Evolutionary conservation across 2,888 invertebrate genomes (phyloP), one percentile per base, ranked within the genome.

Genomic region (Dorcus hopei): DNA sequence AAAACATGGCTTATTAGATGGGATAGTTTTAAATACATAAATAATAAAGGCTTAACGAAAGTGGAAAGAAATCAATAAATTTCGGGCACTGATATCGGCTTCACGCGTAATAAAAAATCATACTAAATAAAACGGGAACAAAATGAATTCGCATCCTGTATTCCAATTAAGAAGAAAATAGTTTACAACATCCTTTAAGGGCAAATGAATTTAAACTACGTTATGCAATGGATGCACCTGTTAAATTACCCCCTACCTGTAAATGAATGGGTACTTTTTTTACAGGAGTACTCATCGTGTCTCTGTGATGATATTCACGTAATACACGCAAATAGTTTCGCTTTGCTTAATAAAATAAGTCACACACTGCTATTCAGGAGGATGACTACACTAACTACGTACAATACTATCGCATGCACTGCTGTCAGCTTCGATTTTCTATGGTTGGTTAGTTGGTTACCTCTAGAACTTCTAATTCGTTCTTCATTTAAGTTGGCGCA

Each of bases 191-290:
- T 45, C 45, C 45, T 11, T 9, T 19, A 19, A 45, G 19, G 45
- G 45, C 23, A 45, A 19, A 45, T 45, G 45, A 19, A 45, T 45
- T 19, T 11, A 45, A 45, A 9, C 38, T 50, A 47, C 45, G 54
- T 59, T 57, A 54, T 57, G 57, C 59, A 56, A 59, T 62, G 55
- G 39, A 57, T 59, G 48, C 58, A 59, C 62, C 56, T 61, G 58
- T 58, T 61, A 55, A 41, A 52, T 59, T 23, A 38, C 26, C 47
- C n/a, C 45, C 54, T 80, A 95, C 90, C 88, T 94, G 93, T 74
- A 93, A 83, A 81, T 96, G 95, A 77, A 96, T 94, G 59, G 95
- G 95, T 61, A 95, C 94, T 82, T 96, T 95, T 81, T 95, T 95
- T 68, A 95, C 93, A 65, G 93, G 93, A 67, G 92, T 91, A 71